Percentiles rank a stretch among this genome's conserved stretches.
Evolutionary conservation across 2,113 vertebrate species (phyloP).

Genomic region (Sander vitreus): DNA sequence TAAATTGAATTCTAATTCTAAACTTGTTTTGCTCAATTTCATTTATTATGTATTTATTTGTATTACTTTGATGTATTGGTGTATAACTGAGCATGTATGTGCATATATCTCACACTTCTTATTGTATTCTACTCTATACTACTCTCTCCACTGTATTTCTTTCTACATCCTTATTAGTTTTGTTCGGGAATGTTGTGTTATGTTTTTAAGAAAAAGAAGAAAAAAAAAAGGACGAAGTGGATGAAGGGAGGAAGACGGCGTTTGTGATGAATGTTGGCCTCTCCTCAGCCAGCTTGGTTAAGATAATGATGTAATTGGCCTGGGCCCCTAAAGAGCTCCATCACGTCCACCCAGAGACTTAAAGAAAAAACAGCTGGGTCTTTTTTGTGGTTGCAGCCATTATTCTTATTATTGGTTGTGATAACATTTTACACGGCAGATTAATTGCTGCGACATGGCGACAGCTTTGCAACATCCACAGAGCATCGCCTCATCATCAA

Average conservation of each 20-base stretch:
- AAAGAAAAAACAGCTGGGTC: neutral
- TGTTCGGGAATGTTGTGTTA: no score
- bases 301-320: conserved; percentile 64
- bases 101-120: no score
- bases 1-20: no score
- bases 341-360: conserved; percentile 13
- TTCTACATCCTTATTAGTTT: no score
- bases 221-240: neutral
- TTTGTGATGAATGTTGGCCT: conserved; percentile 44
- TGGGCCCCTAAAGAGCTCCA: conserved; percentile 52
- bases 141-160: no score
- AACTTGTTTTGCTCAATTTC: no score
- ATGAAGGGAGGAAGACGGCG: neutral
- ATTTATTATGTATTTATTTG: no score
- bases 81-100: no score
- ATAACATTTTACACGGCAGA: conserved; percentile 17
- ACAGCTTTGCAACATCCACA: neutral
- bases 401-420: conserved; percentile 38
- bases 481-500: neutral
- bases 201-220: no score
- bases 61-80: no score
- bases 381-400: conserved; percentile 17
- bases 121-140: no score
- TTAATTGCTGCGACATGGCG: neutral
- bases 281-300: conserved; percentile 31